Evolutionary conservation across 2,113 vertebrate species (phyloP), one percentile per base, ranked within the genome.

Genomic region (Paraplagusia blochii): DNA sequence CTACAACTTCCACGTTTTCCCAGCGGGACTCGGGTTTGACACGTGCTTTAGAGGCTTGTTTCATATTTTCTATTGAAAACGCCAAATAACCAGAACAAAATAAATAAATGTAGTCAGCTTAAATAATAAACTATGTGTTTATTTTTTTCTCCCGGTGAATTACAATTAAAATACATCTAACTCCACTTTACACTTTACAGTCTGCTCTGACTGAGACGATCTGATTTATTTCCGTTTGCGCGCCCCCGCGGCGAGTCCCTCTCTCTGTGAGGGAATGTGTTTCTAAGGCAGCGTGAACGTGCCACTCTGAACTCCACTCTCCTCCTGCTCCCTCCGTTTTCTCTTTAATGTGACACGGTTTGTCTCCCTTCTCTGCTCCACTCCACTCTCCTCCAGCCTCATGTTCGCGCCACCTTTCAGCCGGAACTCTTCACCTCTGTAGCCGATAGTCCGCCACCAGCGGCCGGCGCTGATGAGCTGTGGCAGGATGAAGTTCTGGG

Each of bases 401-500:
- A 66, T 73, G 74, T 68, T 72, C 59, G 38, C 55, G 48, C 36
- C 66, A 11, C 50, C 42, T 11, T 10, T 38, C 10, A 64, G 52
- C 62, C 44, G 54, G 34, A 69, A 72, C 49, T 19, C 36, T 58
- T 45, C 19, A 63, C 53, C 52, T 13, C 59, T 66, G 9, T 36
- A 72, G 40, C 75, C 53, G 34, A 52, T 63, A 33, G 44, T 9
- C 33, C 62, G 36, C 9, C 3, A 39, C 69, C 22, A 46, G 53
- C 50, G 51, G 54, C 59, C 51, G 33, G 70, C 38, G 48, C 46
- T 53, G 44, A 35, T 39, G 60, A 72, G 67, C 74, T 52, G 48
- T 52, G 59, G 59, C 72, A 84, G 44, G 65, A 90, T 91, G 90
- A 90, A 84, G 80, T 85, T 86, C 66, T 79, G 82, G 61, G 76